A percentile compares a stretch with the other conserved stretches of the same genome.
phyloP scores from a whole-genome alignment of 2,113 vertebrate genomes.

The Pygathrix nemaeus region DNA sequence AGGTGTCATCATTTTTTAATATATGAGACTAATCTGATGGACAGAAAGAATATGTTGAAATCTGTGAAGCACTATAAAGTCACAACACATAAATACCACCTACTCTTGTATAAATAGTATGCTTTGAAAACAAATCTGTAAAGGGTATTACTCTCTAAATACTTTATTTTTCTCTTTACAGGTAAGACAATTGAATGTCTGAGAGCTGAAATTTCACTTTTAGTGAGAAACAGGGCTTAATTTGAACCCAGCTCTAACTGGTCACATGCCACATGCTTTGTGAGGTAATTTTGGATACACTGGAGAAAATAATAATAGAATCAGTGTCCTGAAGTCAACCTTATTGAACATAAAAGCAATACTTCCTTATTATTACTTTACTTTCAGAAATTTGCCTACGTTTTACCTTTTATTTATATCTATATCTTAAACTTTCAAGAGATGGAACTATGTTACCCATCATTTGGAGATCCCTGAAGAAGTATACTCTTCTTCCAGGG shows the following conservation, averaged over 20 bases:
- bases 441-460: fast-evolving
- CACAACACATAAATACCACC: background rate
- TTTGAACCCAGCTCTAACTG: background rate
- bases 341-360: background rate
- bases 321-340: background rate
- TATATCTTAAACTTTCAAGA: background rate
- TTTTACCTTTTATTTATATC: background rate
- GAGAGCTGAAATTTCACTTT: background rate
- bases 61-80: background rate
- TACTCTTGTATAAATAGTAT: background rate
- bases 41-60: background rate
- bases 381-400: background rate
- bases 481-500: background rate
- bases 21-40: background rate
- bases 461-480: background rate
- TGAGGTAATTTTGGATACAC: background rate
- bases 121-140: background rate
- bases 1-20: background rate
- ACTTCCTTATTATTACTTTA: background rate
- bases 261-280: background rate
- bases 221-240: background rate
- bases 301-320: background rate
- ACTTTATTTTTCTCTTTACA: background rate
- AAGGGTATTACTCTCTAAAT: background rate
- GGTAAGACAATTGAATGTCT: background rate